Conservation (phyloP, 2,888 invertebrate genomes). For the Drosophila limbata region DNA sequence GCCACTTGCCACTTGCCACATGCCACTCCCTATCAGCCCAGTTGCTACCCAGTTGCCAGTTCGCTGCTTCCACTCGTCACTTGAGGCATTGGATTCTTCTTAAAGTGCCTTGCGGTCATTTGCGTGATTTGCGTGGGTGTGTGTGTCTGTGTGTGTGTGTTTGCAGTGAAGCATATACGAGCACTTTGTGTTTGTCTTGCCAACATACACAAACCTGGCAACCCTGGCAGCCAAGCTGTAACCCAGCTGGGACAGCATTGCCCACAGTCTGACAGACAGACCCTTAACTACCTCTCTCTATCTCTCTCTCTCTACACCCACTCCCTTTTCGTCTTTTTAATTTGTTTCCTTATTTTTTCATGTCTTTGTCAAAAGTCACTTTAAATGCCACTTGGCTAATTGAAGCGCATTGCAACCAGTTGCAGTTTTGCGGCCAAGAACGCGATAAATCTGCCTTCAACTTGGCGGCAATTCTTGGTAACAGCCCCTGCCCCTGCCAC, state of each 20-base stretch:
- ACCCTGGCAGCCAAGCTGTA: conserved; percentile 10
- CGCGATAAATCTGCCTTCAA: conserved; percentile 38
- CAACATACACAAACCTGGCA: conserved; percentile 70
- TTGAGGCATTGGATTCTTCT: conserved; percentile 83
- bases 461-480: conserved; percentile 28
- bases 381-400: conserved; percentile 42
- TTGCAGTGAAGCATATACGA: conserved; percentile 58
- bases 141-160: conserved; percentile 47
- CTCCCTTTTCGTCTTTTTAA: background rate
- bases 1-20: background rate
- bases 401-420: conserved; percentile 43
- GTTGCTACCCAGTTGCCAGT: conserved; percentile 25
- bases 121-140: conserved; percentile 77
- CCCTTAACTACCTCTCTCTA: conserved; percentile 3
- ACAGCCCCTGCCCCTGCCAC: background rate
- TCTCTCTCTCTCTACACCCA: background rate
- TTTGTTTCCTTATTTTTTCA: background rate
- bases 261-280: conserved; percentile 12
- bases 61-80: conserved; percentile 62
- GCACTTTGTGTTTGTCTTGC: conserved; percentile 75
- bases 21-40: conserved; percentile 14
- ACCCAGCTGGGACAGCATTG: conserved; percentile 16
- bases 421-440: conserved; percentile 28
- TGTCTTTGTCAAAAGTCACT: conserved; percentile 17
- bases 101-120: conserved; percentile 83